Evolutionary conservation across 2,113 vertebrate genomes (phyloP).

Genomic region (Phylloscopus trochilus): DNA sequence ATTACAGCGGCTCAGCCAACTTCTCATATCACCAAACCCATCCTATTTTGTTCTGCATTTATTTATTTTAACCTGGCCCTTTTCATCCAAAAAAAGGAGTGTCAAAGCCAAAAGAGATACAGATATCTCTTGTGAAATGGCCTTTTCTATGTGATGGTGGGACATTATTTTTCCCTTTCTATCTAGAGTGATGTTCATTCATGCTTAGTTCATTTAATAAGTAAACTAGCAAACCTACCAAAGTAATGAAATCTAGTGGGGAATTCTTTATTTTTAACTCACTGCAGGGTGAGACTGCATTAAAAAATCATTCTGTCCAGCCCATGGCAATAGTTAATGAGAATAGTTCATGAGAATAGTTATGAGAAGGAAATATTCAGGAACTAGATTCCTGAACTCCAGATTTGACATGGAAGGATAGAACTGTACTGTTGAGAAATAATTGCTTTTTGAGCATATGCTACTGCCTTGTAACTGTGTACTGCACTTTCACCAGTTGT

Average conservation of each 20-base stretch:
- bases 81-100: neutral
- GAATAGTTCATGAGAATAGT: neutral
- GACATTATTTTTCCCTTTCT: neutral
- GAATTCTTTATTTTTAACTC: neutral
- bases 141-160: neutral
- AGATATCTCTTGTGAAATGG: neutral
- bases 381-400: neutral
- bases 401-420: neutral
- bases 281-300: neutral
- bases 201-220: neutral
- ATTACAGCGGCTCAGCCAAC: neutral
- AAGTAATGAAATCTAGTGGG: neutral
- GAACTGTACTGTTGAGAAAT: neutral
- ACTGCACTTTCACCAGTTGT: neutral
- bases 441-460: neutral
- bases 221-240: neutral
- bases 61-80: neutral
- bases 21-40: neutral
- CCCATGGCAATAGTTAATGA: neutral
- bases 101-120: neutral
- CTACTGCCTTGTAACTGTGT: neutral
- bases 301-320: neutral
- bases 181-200: neutral
- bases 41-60: neutral
- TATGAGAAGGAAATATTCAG: neutral